phyloP scores from a whole-genome alignment of 2,797 vertebrate genomes.

The Petrocephalus schoutedeni region DNA sequence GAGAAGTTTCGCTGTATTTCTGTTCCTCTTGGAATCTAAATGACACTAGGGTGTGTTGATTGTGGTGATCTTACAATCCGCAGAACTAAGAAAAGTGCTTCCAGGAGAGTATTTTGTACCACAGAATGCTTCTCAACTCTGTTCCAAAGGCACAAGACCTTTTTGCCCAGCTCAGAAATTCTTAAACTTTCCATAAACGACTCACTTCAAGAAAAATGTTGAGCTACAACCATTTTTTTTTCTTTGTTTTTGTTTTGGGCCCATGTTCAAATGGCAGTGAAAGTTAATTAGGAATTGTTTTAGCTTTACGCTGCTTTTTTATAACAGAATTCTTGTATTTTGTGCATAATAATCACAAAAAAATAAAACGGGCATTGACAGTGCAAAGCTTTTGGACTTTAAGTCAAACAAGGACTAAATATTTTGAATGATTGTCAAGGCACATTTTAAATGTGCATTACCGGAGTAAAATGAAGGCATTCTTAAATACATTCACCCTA shows the following conservation, averaged over 20 bases:
- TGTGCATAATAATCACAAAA: constrained; percentile 19
- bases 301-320: constrained; percentile 21
- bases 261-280: constrained; percentile 26
- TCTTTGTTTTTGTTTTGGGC: background rate
- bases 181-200: constrained; percentile 13
- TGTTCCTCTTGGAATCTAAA: background rate
- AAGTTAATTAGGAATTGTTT: constrained; percentile 21
- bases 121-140: background rate
- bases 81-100: background rate
- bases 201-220: background rate
- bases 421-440: background rate
- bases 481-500: background rate
- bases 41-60: background rate
- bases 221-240: background rate
- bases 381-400: background rate
- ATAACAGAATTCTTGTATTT: constrained; percentile 26
- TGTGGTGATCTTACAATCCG: background rate
- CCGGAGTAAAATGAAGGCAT: background rate
- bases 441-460: background rate
- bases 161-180: background rate
- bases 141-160: background rate
- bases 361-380: constrained; percentile 10
- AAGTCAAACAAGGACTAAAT: background rate
- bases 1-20: background rate
- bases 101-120: background rate